Evolutionary conservation across 2,113 vertebrate genomes (phyloP), one percentile per base, ranked within the genome.

Genomic region (Excalfactoria chinensis): DNA sequence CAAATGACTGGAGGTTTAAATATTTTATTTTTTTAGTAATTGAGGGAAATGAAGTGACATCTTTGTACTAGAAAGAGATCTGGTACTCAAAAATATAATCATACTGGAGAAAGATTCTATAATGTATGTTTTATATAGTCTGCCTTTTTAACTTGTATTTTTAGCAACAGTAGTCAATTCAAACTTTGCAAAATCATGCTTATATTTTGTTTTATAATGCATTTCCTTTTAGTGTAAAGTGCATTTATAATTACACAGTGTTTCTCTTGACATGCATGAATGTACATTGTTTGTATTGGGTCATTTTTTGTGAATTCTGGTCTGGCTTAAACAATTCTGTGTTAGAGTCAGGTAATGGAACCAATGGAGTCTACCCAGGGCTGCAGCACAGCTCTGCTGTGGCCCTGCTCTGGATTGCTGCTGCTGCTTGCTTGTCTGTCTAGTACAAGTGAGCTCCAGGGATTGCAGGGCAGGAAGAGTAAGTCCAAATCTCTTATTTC

Each of bases 261-360:
- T 76, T 91, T 89, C 23, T 59, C 34, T 60, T n/a, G 44, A 76
- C 48, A 3, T 37, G 41, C 22, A 49, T 56, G 46, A 77, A 34
- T n/a, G 26, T 18, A 72, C 16, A 11, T 68, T 5, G 35, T 70
- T 73, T 53, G 6, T 75, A 22, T 14, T 75, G 15, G 9, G 17
- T 79, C 43, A 68, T 59, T 74, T 25, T 56, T 89, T 89, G 32
- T 75, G 41, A 72, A 43, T 91, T 85, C 41, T 84, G 64, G 15
- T 69, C 74, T 35, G 37, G 59, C 19, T 89, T 70, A 64, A 25
- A 60, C 14, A 76, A 62, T 79, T 79, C n/a, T 66, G 40, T 63
- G 34, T 7, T 82, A 82, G 4, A 30, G 44, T 43, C 0, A 0
- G 16, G 30, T 78, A 53, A 43, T 82, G 63, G 30, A 75, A 72